Percentiles rank a stretch among this genome's conserved stretches.
These are phyloP conservation scores for Tetragnatha versicolor DNA, from an alignment of 1,140 invertebrate genomes.

Conservation along the genomic window DNA sequence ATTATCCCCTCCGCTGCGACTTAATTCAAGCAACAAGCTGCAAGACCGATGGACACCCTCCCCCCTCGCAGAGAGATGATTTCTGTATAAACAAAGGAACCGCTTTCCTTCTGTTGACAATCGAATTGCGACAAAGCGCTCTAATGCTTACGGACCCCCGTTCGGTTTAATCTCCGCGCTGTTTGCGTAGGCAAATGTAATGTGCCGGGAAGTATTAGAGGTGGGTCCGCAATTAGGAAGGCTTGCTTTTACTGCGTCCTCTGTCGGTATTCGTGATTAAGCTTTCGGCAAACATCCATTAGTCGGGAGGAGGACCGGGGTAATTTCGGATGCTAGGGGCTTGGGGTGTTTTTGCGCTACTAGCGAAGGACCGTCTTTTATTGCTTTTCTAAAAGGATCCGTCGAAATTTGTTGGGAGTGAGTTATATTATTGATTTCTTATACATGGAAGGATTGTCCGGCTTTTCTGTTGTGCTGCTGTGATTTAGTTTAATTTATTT, in stretches of 20 bases:
- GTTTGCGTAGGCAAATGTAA: conserved; percentile 54
- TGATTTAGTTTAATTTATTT: too few relatives aligned
- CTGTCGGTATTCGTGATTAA: conserved; percentile 52
- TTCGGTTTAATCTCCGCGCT: conserved; percentile 44
- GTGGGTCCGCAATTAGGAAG: conserved; percentile 40
- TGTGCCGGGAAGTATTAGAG: conserved; percentile 45
- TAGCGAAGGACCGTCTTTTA: background rate
- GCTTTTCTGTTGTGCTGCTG: too few relatives aligned
- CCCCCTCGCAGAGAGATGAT: conserved; percentile 9
- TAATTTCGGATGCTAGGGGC: conserved; percentile 18
- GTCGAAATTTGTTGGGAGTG: too few relatives aligned
- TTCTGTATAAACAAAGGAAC: conserved; percentile 43
- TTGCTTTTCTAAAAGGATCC: background rate
- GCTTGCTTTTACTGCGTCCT: conserved; percentile 48
- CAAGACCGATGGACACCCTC: background rate
- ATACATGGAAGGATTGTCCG: too few relatives aligned
- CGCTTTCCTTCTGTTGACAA: conserved; percentile 49
- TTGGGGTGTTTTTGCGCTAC: background rate
- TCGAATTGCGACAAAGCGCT: conserved; percentile 53
- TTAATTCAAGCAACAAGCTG: conserved; percentile 35
- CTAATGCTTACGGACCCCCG: conserved; percentile 29
- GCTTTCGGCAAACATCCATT: conserved; percentile 51
- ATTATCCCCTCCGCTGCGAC: too few relatives aligned
- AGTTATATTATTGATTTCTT: too few relatives aligned
- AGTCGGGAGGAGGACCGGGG: conserved; percentile 19